Base-by-base conservation (phyloP, 37 sponge, comb jelly and placozoan species). In the Sycon ciliatum region DNA sequence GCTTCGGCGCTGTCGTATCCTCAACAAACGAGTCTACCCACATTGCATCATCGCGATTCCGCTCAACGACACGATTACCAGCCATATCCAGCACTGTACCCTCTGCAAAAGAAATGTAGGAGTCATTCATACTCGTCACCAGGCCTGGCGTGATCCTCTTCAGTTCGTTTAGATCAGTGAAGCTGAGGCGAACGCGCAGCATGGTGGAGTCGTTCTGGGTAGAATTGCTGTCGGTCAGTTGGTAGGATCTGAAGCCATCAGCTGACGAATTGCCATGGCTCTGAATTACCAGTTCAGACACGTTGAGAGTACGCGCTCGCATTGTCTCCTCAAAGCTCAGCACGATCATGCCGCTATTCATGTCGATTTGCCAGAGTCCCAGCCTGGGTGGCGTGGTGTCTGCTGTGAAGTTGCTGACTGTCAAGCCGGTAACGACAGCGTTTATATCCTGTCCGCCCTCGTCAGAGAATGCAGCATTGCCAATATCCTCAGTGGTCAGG, bases 241-340 rank as follows among this genome's bases (percentile, higher is more conserved):
- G 68, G 32, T 73, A 73, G 3, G 69, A 57, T 39, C 77, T 68
- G 4, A 22, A 29, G 1, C 86, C 61, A 18, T 69, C 68, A 30
- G 72, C 49, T 22, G n/a, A n/a, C n/a, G 69, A 79, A 39, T 84
- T 85, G 1, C 32, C 28, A 9, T 39, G 20, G 34, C 64, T 82
- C 1, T 83, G 83, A 30, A 92, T 36, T 22, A 85, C 63, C 32
- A 92, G 53, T 42, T 87, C 63, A 22, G 80, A 68, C 52, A 82
- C 49, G 29, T 65, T 73, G 32, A 92, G 67, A 32, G 82, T 82
- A 26, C 58, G 58, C 3, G 93, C 93, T 61, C 80, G 46, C 67
- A 92, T 73, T 28, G 93, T 92, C 74, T 92, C 93, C 67, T 85
- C 72, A 68, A 92, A 92, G 0, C 67, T 79, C 2, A 92, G 74